Conservation (phyloP, 2,888 invertebrate species). For the Ormyrus thymus region DNA sequence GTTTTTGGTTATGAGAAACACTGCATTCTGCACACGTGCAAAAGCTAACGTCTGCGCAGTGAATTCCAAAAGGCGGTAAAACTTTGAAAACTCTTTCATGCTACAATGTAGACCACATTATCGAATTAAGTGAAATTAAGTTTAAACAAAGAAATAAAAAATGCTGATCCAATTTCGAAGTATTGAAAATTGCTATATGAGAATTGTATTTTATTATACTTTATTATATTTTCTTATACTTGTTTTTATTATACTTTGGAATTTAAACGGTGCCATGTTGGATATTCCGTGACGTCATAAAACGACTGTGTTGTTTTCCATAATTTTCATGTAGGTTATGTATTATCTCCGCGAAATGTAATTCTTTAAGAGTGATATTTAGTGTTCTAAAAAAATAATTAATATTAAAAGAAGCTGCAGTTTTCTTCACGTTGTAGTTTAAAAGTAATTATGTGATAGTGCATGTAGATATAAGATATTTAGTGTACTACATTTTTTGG, state of each 20-base stretch:
- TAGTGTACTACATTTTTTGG: too few species aligned
- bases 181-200: too few species aligned
- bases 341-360: slow-evolving; percentile 36
- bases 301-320: slow-evolving; percentile 43
- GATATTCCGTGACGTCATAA: slow-evolving; percentile 31
- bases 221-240: neutral
- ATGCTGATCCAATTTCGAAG: too few species aligned
- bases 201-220: too few species aligned
- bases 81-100: neutral
- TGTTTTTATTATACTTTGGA: neutral
- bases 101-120: too few species aligned
- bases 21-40: slow-evolving; percentile 24
- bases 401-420: slow-evolving; percentile 8
- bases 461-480: too few species aligned
- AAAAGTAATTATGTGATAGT: neutral
- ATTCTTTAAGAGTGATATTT: neutral
- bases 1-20: slow-evolving; percentile 39
- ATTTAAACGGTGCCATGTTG: neutral
- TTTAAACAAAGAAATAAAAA: too few species aligned
- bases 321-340: slow-evolving; percentile 41
- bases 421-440: neutral
- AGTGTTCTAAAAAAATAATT: slow-evolving; percentile 22
- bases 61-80: slow-evolving; percentile 5
- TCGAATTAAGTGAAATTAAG: too few species aligned
- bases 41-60: slow-evolving; percentile 25